phyloP scores from a whole-genome alignment of 2,888 invertebrate species.

The Mycalesis mineus region DNA sequence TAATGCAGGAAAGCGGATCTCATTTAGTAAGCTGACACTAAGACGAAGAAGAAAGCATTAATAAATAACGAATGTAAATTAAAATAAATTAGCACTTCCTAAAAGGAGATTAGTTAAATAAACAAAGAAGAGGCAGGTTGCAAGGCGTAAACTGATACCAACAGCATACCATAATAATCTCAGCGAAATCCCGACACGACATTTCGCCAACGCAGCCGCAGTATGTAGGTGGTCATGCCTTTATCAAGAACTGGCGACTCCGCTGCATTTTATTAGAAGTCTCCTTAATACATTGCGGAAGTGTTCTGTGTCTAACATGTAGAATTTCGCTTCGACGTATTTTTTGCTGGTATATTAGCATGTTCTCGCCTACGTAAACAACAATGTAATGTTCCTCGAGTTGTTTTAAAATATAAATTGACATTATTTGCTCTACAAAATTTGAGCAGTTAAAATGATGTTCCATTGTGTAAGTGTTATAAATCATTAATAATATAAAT shows the following conservation, averaged over 20 bases:
- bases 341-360: background rate
- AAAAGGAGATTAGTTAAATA: background rate
- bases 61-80: background rate
- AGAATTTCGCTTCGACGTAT: background rate
- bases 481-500: too few species aligned
- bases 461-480: too few species aligned
- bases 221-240: conserved; percentile 68
- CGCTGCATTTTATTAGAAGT: conserved; percentile 58
- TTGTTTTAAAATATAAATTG: too few species aligned
- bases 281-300: conserved; percentile 59
- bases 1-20: too few species aligned
- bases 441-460: too few species aligned
- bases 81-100: background rate
- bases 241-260: conserved; percentile 43
- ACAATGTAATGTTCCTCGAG: background rate
- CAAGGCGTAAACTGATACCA: conserved; percentile 17
- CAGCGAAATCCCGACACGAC: conserved; percentile 45
- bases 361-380: background rate
- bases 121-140: conserved; percentile 20
- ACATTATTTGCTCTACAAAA: too few species aligned
- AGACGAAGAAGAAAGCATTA: too few species aligned
- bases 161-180: conserved; percentile 47
- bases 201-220: conserved; percentile 49
- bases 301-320: conserved; percentile 30
- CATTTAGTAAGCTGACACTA: too few species aligned